Base-by-base conservation (phyloP, 2,888 invertebrate species). In the Lycaena phlaeas region DNA sequence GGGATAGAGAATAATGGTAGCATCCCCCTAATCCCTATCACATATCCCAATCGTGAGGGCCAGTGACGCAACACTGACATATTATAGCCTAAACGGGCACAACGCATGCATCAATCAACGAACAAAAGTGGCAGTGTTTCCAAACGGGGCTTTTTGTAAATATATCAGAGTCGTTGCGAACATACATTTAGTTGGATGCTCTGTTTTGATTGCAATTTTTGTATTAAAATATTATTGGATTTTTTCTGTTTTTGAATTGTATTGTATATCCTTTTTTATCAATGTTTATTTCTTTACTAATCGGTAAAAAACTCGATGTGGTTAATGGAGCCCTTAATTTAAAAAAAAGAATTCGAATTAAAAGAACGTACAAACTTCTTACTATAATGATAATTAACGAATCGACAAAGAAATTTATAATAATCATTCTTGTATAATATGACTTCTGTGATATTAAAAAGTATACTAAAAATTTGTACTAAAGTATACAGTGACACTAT, bases 81-180 rank as follows among this genome's bases (percentile, higher is more conserved):
- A 43, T 45, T 47, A 41, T 41, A 38, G 41, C 40, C 38, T 30
- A 27, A 40, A 44, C 44, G 40, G 36, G 36, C 5, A 41, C 44
- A 43, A 41, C 45, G 47, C 43, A 42, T 43, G 43, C 57, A 57
- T 58, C 53, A 54, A 56, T 58, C 56, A 56, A 46, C 42, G 37
- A 31, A 40, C 34, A 50, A 45, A 43, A 47, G 53, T 43, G 42
- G 43, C 43, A 22, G 22, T 3, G 37, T 46, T 45, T 44, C 42
- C 43, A 40, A 45, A 27, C 41, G 41, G 38, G 42, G 40, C 42
- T 41, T 48, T 48, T 44, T 48, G 44, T 43, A 50, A 41, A 50
- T 48, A 44, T 46, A 48, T 48, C 45, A 48, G 11, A 27, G 31
- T 11, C 30, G 38, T 36, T 42, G 39, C 40, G 28, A 31, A 25